Conservation (phyloP, 1,140 invertebrate genomes). For the Laupala kohalensis region DNA sequence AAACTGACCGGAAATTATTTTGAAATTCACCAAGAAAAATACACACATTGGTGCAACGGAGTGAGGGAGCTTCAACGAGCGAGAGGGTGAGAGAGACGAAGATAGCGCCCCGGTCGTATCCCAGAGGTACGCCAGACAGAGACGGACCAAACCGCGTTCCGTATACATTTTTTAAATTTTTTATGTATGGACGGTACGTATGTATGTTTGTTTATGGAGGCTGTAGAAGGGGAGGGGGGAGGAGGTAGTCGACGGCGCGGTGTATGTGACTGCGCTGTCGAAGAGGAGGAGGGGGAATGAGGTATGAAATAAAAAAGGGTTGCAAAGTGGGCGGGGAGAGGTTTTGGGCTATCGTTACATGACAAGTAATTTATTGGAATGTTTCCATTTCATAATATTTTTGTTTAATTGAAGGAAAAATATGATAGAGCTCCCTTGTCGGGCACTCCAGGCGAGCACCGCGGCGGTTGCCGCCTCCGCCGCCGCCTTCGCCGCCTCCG, state of each 20-base stretch:
- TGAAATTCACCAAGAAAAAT: slow-evolving; percentile 6
- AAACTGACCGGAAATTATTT: slow-evolving; percentile 5
- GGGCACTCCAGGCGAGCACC: not conserved
- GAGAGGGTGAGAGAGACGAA: too few relatives aligned
- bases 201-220: slow-evolving; percentile 1
- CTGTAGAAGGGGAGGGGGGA: not conserved
- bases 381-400: slow-evolving; percentile 9
- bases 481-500: not conserved
- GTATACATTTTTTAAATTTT: not conserved
- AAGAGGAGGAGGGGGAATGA: not conserved
- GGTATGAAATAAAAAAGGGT: not conserved
- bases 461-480: not conserved
- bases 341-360: not conserved
- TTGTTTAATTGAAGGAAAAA: slow-evolving; percentile 10
- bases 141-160: not conserved
- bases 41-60: not conserved
- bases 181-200: not conserved
- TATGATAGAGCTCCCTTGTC: not conserved
- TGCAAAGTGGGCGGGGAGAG: not conserved
- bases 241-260: too few relatives aligned
- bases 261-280: not conserved
- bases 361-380: slow-evolving; percentile 7
- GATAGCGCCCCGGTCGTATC: too few relatives aligned
- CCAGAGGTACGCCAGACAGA: not conserved
- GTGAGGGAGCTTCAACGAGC: not conserved